Evolutionary conservation across 2,888 invertebrate species (phyloP).

Genomic region (Cetonia aurata): DNA sequence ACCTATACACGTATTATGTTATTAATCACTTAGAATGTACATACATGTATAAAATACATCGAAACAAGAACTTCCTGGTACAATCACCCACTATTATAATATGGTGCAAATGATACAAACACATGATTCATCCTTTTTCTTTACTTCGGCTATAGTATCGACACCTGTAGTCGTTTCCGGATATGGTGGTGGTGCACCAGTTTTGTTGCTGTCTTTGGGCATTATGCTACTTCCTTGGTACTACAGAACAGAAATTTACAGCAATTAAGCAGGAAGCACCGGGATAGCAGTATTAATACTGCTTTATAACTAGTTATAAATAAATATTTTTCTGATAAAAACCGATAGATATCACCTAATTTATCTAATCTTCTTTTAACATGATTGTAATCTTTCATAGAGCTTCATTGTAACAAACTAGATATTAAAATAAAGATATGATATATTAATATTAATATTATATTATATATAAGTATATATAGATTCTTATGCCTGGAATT

Average conservation of each 20-base stretch:
- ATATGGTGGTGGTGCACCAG: conserved; percentile 19
- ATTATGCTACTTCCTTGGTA: neutral
- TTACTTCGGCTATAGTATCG: neutral
- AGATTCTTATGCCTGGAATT: too few species aligned
- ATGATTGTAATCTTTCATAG: conserved; percentile 1
- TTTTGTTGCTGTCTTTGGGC: conserved; percentile 9
- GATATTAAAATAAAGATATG: too few species aligned
- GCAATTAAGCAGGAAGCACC: neutral
- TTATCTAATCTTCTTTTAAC: conserved; percentile 11
- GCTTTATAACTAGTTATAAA: neutral
- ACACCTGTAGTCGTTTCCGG: neutral
- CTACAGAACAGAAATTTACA: neutral
- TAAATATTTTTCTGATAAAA: neutral
- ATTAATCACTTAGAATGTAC: too few species aligned
- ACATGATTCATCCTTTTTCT: neutral
- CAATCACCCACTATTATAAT: conserved; percentile 12
- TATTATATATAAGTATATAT: too few species aligned
- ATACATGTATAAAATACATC: too few species aligned
- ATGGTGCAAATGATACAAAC: conserved; percentile 29
- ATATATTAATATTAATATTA: too few species aligned
- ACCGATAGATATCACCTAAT: neutral
- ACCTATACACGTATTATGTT: too few species aligned
- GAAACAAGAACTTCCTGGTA: too few species aligned
- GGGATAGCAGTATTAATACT: neutral
- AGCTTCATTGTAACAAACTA: too few species aligned